Percentiles rank a stretch among this genome's conserved stretches.
Conservation (phyloP, 2,888 invertebrate genomes). For the Brachynemurus nebulosus region DNA sequence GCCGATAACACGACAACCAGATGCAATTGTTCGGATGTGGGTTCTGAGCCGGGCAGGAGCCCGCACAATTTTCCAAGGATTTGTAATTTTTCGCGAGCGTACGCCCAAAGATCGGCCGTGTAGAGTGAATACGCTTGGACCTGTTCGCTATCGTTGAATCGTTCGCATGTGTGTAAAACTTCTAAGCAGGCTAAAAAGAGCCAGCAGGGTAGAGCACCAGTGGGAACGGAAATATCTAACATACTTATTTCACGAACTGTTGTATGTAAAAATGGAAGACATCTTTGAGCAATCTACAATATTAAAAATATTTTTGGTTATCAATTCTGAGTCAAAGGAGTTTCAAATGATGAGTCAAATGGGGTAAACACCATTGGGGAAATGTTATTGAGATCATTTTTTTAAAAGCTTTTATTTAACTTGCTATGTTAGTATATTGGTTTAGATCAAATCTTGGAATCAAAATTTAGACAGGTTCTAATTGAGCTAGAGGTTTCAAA, state of each 20-base stretch:
- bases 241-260: slow-evolving; percentile 73
- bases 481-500: no score
- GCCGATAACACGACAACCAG: slow-evolving; percentile 80
- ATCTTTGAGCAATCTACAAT: slow-evolving; percentile 67
- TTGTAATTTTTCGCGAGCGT: slow-evolving; percentile 57
- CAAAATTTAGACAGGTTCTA: no score
- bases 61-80: slow-evolving; percentile 83
- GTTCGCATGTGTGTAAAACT: slow-evolving; percentile 64
- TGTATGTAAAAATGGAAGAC: slow-evolving; percentile 80
- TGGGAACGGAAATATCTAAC: slow-evolving; percentile 62
- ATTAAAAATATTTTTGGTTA: slow-evolving; percentile 2
- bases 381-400: no score
- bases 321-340: no score
- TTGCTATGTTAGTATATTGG: no score
- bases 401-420: no score
- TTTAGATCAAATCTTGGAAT: no score
- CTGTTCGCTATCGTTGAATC: slow-evolving; percentile 48
- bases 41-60: slow-evolving; percentile 67
- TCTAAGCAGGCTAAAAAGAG: slow-evolving; percentile 83
- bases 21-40: slow-evolving; percentile 78
- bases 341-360: no score
- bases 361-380: no score
- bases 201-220: slow-evolving; percentile 85
- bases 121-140: slow-evolving; percentile 66
- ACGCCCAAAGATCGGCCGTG: slow-evolving; percentile 76